phyloP scores from a whole-genome alignment of 2,888 invertebrate species.

The Drosophila ezoana region DNA sequence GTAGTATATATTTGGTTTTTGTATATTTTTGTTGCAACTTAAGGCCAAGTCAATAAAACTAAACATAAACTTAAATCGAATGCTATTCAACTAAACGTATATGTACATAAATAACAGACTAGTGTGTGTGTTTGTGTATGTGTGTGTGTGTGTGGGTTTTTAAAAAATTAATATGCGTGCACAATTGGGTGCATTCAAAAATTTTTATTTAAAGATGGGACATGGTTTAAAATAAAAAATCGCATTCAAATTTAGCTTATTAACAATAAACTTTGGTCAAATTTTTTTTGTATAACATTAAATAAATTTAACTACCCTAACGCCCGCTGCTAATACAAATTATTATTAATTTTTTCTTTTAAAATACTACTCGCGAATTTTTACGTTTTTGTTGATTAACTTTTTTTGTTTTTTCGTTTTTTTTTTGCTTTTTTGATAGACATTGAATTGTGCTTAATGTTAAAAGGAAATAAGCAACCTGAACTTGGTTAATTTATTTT shows the following conservation, averaged over 20 bases:
- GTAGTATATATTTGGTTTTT: conserved; percentile 48
- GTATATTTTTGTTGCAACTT: conserved; percentile 68
- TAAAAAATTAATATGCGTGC: conserved; percentile 62
- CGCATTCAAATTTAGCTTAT: conserved; percentile 53
- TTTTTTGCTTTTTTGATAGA: conserved; percentile 52
- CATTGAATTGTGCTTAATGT: conserved; percentile 69
- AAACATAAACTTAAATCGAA: conserved; percentile 68
- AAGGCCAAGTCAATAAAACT: conserved; percentile 77
- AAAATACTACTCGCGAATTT: conserved; percentile 30
- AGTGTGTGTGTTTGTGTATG: conserved; percentile 65
- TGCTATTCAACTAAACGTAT: conserved; percentile 56
- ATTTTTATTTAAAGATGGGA: conserved; percentile 32
- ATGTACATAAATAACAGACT: conserved; percentile 78
- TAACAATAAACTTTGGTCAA: conserved; percentile 76
- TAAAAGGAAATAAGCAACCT: conserved; percentile 56
- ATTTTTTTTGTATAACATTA: conserved; percentile 45
- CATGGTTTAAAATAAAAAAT: conserved; percentile 37
- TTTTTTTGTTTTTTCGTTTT: conserved; percentile 25
- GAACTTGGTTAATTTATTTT: conserved; percentile 45
- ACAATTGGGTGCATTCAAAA: conserved; percentile 47
- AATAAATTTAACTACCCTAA: conserved; percentile 71
- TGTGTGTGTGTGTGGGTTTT: conserved; percentile 30
- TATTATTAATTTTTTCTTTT: conserved; percentile 34
- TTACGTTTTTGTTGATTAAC: conserved; percentile 41
- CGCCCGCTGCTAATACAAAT: conserved; percentile 62